These are phyloP conservation scores for Melangyna quadrimaculata DNA, from an alignment of 2,888 invertebrate species.

Conservation along the genomic window DNA sequence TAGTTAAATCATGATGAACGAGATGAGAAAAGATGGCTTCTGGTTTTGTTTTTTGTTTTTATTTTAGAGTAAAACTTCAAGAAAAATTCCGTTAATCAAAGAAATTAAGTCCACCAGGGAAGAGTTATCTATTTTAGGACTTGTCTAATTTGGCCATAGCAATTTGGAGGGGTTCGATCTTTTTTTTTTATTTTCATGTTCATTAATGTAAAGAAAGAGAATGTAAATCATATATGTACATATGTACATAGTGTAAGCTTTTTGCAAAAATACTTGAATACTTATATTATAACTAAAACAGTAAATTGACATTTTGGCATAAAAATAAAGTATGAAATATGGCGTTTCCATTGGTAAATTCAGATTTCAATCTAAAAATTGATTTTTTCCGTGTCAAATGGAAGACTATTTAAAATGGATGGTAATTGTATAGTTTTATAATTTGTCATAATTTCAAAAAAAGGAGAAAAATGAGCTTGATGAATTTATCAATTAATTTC, in stretches of 20 bases:
- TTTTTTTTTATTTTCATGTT: background rate
- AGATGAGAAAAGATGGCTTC: constrained; percentile 35
- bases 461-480: too few relatives aligned
- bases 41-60: background rate
- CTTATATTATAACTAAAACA: too few relatives aligned
- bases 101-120: constrained; percentile 55
- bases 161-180: background rate
- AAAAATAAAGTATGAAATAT: too few relatives aligned
- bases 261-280: background rate
- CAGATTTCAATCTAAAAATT: too few relatives aligned
- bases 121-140: constrained; percentile 52
- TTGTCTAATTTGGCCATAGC: constrained; percentile 32
- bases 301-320: too few relatives aligned
- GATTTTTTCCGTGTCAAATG: too few relatives aligned
- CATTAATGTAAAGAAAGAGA: background rate
- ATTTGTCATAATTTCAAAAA: too few relatives aligned
- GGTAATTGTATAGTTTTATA: too few relatives aligned
- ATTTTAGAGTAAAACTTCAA: constrained; percentile 23
- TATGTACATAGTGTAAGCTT: background rate
- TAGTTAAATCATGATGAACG: constrained; percentile 41
- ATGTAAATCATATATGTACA: too few relatives aligned
- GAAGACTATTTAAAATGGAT: too few relatives aligned
- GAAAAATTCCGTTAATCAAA: constrained; percentile 59
- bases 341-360: too few relatives aligned
- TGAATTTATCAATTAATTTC: too few relatives aligned